Base-by-base conservation (phyloP, 2,888 invertebrate species). In the Coremacera marginata region DNA sequence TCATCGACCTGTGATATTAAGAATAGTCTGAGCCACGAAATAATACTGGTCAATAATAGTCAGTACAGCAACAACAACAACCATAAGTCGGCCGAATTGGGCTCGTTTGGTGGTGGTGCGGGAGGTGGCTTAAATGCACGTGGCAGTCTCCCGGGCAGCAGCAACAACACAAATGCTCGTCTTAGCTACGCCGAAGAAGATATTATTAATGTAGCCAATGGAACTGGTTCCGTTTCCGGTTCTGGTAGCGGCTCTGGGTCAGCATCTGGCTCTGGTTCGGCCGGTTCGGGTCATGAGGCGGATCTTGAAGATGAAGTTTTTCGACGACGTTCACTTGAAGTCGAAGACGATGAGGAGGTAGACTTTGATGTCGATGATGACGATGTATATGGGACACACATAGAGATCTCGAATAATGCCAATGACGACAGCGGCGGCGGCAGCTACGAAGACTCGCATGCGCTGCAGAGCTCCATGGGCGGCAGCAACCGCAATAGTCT, bases 351-450 rank as follows among this genome's bases (percentile, higher is more conserved):
- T 8, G 85, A 85, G 68, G 77, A 84, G 62, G 86, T 84, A 70
- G 86, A 86, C 34, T 83, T 83, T 72, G 88, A 89, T 51, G 87
- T 83, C 25, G 82, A 85, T 73, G 81, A 83, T 63, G 86, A 87
- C 60, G 88, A 89, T 60, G 88, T 88, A 65, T 88, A 86, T 78
- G 89, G 88, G 75, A 89, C 88, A 70, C 88, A 88, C 82, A 86
- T 89, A 78, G 89, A 89, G 71, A 34, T 19, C 5, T 85, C 85
- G 57, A 87, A 86, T 72, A 89, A 89, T 83, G 88, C 88, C 52
- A 88, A 89, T 76, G 88, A 89, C 78, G 88, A 89, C 78, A 89
- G 88, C 76, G 89, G 89, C 78, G 89, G 89, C 52, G 89, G 89
- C 80, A 89, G 89, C 83, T 89, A 89, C 77, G 89, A 89, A 80